These are phyloP conservation scores for Campylorhamphus procurvoides DNA, from an alignment of 2,113 vertebrate genomes.

Conservation along the genomic window DNA sequence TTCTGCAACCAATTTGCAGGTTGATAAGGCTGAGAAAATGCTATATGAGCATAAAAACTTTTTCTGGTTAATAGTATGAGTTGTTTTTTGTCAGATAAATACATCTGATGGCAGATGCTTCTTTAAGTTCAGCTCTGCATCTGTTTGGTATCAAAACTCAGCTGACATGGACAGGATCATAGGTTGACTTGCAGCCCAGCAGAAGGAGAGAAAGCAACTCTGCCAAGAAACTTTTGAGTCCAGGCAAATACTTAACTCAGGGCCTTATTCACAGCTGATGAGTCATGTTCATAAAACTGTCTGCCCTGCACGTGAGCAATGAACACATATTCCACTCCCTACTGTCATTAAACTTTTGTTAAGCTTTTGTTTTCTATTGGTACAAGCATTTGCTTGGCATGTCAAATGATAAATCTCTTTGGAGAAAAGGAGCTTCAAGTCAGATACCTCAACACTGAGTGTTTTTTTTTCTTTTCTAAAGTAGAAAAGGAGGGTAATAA, in stretches of 20 bases:
- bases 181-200: neutral
- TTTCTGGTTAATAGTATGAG: neutral
- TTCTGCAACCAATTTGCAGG: neutral
- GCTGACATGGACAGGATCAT: neutral
- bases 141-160: neutral
- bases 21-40: neutral
- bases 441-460: neutral
- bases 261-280: neutral
- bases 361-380: neutral
- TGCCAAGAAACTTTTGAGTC: neutral
- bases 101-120: neutral
- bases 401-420: neutral
- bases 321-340: neutral
- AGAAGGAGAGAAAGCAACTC: neutral
- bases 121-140: neutral
- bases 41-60: neutral
- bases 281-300: neutral
- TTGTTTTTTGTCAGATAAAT: neutral
- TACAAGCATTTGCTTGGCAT: neutral
- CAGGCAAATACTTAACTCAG: neutral
- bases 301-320: neutral
- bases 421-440: neutral
- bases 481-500: neutral
- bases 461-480: neutral
- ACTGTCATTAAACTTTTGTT: neutral